Conservation (phyloP, 1,140 invertebrate genomes). For the Drosophila micromelanica region DNA sequence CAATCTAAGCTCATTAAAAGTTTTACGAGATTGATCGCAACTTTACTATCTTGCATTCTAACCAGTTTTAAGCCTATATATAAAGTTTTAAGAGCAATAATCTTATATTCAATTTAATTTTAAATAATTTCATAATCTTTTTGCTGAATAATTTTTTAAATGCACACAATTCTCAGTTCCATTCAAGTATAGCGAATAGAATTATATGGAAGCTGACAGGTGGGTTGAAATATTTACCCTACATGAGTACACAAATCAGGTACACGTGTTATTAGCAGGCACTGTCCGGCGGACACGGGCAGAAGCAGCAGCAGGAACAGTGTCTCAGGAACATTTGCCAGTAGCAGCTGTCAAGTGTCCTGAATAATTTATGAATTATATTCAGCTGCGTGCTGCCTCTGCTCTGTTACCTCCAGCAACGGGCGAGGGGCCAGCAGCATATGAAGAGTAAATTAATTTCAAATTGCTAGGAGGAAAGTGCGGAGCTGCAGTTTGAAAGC, state of each 20-base stretch:
- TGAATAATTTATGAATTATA: constrained; percentile 77
- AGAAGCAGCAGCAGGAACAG: not conserved
- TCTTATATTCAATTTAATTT: no score
- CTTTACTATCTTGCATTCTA: no score
- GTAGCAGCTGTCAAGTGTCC: constrained; percentile 74
- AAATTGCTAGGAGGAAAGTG: constrained; percentile 28
- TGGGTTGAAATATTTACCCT: not conserved
- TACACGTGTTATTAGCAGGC: constrained; percentile 24
- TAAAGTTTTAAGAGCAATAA: no score
- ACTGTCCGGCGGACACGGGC: constrained; percentile 9
- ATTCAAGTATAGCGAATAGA: not conserved
- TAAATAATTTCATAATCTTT: not conserved
- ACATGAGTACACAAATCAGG: constrained; percentile 21
- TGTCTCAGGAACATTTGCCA: constrained; percentile 46
- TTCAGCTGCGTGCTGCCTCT: constrained; percentile 43
- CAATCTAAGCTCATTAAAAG: no score
- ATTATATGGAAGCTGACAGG: not conserved
- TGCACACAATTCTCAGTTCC: not conserved
- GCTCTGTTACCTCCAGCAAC: not conserved
- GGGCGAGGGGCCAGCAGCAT: not conserved
- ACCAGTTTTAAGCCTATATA: no score
- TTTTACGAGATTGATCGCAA: no score
- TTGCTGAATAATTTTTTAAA: not conserved
- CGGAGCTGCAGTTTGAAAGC: not conserved
- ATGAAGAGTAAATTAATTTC: constrained; percentile 62